Evolutionary conservation across 2,113 vertebrate genomes (phyloP), one percentile per base, ranked within the genome.

Genomic region (Isurus oxyrinchus): DNA sequence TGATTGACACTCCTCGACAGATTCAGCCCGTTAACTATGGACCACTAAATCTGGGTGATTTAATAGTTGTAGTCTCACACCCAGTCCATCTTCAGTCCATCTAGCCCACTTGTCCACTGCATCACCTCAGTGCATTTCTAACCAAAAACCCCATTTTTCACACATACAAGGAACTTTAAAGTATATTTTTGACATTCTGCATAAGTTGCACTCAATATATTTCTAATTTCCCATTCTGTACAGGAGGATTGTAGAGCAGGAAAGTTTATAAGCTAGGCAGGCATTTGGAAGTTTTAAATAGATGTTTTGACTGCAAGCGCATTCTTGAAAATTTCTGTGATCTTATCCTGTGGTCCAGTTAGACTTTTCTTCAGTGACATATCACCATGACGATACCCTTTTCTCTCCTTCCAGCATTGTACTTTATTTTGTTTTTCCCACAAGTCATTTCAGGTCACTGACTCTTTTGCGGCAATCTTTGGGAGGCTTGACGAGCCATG

Each of bases 371-470:
- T 94, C 16, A 19, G 87, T 94, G 59, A 63, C 90, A 94, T 63
- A 94, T 94, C 90, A 94, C 59, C 90, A 94, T 94, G 59, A 59
- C 61, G n/a, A 94, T 61, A 66, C 40, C n/a, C n/a, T 66, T 94
- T 63, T 63, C 40, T 94, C 21, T n/a, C 90, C 59, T 94, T 40
- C 19, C 35, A 94, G 59, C 59, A 63, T n/a, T 94, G 59, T 94
- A 93, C 57, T 93, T 57, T 16, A 94, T 94, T 90, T 94, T 94
- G 59, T 63, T 94, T 94, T 63, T 94, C 90, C 59, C 90, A 63
- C 90, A 94, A 94, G 90, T 94, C 90, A 63, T 94, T 94, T 93
- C 57, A 63, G 90, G 90, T 93, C 90, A 93, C 57, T 93, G 90
- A 63, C 63, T 94, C 90, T 94, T 63, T 94, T 94, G 90, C 40